A percentile compares a stretch with the other conserved stretches of the same genome.
phyloP scores from a whole-genome alignment of 2,797 vertebrate genomes.

The Aeoliscus strigatus region DNA sequence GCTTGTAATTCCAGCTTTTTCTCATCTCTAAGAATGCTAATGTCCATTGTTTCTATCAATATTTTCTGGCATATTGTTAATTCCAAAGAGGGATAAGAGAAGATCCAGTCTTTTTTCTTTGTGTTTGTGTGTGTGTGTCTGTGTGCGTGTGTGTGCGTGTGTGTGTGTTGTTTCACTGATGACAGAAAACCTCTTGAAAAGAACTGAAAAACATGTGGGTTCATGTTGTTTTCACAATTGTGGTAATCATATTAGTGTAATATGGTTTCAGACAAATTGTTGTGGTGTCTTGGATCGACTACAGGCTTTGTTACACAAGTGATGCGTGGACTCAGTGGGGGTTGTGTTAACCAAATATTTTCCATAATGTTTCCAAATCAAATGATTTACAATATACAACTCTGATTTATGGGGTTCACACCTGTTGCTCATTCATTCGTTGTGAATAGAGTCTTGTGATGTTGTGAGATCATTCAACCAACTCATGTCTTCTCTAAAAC shows the following conservation, averaged over 20 bases:
- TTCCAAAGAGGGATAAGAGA: neutral
- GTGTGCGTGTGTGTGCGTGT: too few species aligned
- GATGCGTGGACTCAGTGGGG: neutral
- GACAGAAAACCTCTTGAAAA: neutral
- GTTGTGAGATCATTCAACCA: too few species aligned
- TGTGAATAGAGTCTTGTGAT: neutral
- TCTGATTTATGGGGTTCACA: too few species aligned
- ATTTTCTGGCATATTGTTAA: neutral
- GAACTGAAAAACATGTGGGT: neutral
- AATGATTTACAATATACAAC: too few species aligned
- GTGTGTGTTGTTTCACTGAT: neutral
- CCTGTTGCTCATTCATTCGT: neutral
- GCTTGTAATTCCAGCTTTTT: neutral
- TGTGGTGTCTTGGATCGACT: neutral
- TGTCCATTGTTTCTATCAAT: neutral
- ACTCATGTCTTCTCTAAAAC: too few species aligned
- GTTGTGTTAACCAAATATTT: too few species aligned
- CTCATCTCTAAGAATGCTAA: neutral
- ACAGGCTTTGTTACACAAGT: conserved; percentile 1
- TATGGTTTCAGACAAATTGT: conserved; percentile 5
- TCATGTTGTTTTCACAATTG: neutral
- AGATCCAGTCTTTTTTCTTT: neutral
- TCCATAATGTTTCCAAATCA: too few species aligned
- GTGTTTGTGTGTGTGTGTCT: neutral
- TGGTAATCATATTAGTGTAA: conserved; percentile 1